Evolutionary conservation across 2,113 vertebrate genomes (phyloP), one percentile per base, ranked within the genome.

Genomic region (Orycteropus afer): DNA sequence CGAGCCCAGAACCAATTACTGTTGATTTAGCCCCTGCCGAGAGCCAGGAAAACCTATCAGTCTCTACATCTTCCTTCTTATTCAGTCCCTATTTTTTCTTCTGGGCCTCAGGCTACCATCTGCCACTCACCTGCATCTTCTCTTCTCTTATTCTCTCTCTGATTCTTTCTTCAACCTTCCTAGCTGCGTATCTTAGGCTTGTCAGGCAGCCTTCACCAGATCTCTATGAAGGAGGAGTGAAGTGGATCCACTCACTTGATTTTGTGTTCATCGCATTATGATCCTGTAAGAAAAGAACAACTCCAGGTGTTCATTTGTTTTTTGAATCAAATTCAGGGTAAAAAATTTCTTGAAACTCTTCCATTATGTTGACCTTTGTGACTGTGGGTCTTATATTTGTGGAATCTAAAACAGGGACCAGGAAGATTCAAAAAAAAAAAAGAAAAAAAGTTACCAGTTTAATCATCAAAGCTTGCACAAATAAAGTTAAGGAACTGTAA

Each of bases 301-400:
- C 12, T 80, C 40, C 7, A 77, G 25, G 63, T 51, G 49, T 78
- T 93, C 49, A 49, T 78, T 78, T 74, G 53, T 53, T 69, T 82
- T 93, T 94, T 59, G 1, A 95, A 67, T 93, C 47, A 89, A 51
- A 55, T 87, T 89, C 49, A 65, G 79, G 45, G 10, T 81, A 45
- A 63, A 51, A 73, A 47, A 27, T n/a, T 69, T 61, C 59, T 91
- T 88, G 20, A 76, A 67, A 79, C 13, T 63, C 23, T 49, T 4
- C 71, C 49, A 29, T 84, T 92, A 37, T 40, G 13, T 55, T 63
- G 49, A 89, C 71, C 34, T 77, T 95, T 55, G 79, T 89, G 55
- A 59, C 69, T 74, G 0, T 93, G 11, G 29, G 63, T 34, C 63
- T 17, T 27, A 32, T 61, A 17, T 81, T 93, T 65, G 47, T 81